Base-by-base conservation (phyloP, 2,113 vertebrate genomes). In the Sula dactylatra region DNA sequence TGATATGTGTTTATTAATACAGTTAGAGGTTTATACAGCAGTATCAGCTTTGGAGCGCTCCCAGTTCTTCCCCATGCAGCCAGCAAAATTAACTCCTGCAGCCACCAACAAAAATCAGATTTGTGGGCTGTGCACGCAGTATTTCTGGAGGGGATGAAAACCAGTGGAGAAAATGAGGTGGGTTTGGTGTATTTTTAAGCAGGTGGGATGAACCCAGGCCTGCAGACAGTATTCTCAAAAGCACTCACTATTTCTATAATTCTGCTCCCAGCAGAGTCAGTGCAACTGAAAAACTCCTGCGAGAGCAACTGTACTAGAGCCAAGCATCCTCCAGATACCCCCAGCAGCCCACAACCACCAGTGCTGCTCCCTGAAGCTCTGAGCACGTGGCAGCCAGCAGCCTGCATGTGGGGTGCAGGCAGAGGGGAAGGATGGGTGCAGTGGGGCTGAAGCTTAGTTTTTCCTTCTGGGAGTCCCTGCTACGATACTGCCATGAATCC, bases 401-500 rank as follows among this genome's bases (percentile, higher is more conserved):
- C 52, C 38, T 3, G 12, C 2, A 3, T 3, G 8, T 0, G 6
- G 67, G 70, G 4, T 59, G 50, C 31, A 12, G 45, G 18, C 1
- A 1, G 29, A 31, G 52, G 34, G 24, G 49, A 42, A 50, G 64
- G 74, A 34, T 47, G 52, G 55, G 45, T 15, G 36, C 36, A 6
- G 10, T 13, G 40, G 26, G 52, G 36, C 54, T 86, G 86, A 42
- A 29, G 47, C 42, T 92, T 71, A 29, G 7, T 17, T 42, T 26
- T 45, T 47, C 38, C 26, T 61, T 20, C 47, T 40, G 22, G 12
- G 56, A 11, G 8, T 58, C 32, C 64, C 22, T 32, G 3, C 29
- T 34, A 42, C 1, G 1, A 4, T 2, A 17, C 29, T 4, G 6
- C 40, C 25, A 5, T 1, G 1, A 50, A 40, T 34, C 42, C 71